Conservation (phyloP, 2,888 invertebrate species). For the Labia minor region DNA sequence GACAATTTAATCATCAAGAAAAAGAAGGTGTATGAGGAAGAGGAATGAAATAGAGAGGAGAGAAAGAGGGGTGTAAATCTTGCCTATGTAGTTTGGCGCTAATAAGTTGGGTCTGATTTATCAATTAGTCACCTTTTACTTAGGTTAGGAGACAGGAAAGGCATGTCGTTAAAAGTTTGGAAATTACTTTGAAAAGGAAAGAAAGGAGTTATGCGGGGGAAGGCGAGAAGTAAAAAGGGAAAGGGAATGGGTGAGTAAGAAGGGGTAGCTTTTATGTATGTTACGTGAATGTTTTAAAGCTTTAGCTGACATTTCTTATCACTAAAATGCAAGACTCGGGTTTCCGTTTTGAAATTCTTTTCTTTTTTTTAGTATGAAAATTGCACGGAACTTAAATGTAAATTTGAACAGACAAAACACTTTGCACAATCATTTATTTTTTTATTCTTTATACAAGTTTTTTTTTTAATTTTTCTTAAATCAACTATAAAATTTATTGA, state of each 20-base stretch:
- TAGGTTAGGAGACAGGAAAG: neutral
- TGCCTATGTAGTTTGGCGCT: neutral
- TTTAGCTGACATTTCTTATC: neutral
- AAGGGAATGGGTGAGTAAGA: too few species aligned
- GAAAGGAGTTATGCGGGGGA: neutral
- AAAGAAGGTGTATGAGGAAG: too few species aligned
- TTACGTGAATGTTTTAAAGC: neutral
- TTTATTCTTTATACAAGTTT: too few species aligned
- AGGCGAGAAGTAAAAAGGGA: neutral
- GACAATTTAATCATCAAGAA: too few species aligned
- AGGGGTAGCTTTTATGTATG: too few species aligned
- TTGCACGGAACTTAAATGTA: too few species aligned
- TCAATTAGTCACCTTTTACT: constrained; percentile 4
- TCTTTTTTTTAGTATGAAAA: too few species aligned
- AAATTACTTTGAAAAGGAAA: neutral
- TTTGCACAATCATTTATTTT: too few species aligned
- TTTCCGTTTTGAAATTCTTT: constrained; percentile 4
- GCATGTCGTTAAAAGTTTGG: constrained; percentile 13
- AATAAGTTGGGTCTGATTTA: constrained; percentile 4
- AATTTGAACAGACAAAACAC: too few species aligned
- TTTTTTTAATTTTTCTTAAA: too few species aligned
- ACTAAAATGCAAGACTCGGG: constrained; percentile 13
- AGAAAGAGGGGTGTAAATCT: neutral
- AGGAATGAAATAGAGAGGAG: too few species aligned
- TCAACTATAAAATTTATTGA: too few species aligned